A percentile compares a stretch with the other conserved stretches of the same genome.
Evolutionary conservation across 2,888 invertebrate species (phyloP).

Genomic region (Monopis laevigella): DNA sequence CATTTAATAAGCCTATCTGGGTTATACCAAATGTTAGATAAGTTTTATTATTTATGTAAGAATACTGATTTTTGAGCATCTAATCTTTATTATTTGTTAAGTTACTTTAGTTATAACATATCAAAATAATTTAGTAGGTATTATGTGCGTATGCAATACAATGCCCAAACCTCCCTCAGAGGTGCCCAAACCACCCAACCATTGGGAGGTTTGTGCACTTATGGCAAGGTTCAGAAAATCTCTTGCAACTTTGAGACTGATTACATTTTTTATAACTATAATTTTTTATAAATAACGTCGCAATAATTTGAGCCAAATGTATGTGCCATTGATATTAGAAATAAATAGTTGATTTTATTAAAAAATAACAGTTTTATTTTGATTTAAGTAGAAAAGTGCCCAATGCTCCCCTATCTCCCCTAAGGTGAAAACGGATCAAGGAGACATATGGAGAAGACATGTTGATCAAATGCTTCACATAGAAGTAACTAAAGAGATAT

Average conservation of each 20-base stretch:
- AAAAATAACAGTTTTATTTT: conserved; percentile 15
- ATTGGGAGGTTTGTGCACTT: conserved; percentile 14
- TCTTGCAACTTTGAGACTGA: conserved; percentile 14
- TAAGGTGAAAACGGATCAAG: too few relatives aligned
- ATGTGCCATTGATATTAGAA: conserved; percentile 15
- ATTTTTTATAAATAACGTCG: too few relatives aligned
- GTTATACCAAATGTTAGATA: conserved; percentile 15
- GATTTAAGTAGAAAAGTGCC: conserved; percentile 15
- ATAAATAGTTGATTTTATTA: conserved; percentile 16
- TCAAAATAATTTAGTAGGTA: conserved; percentile 11
- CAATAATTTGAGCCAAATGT: conserved; percentile 16
- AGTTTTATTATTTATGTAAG: conserved; percentile 12
- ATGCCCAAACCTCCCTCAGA: conserved; percentile 14
- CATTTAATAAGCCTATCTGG: conserved; percentile 14
- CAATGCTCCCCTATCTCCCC: conserved; percentile 15
- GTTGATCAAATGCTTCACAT: too few relatives aligned
- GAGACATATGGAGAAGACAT: too few relatives aligned
- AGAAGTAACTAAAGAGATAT: too few relatives aligned
- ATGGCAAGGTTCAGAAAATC: conserved; percentile 10
- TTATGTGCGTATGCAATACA: conserved; percentile 13
- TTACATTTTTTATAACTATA: conserved; percentile 6
- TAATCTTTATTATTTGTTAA: conserved; percentile 13
- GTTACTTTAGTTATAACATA: conserved; percentile 11
- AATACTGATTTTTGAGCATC: conserved; percentile 11
- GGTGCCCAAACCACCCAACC: conserved; percentile 14